Evolutionary conservation across 1,140 invertebrate genomes (phyloP).

Genomic region (Phortica variegata): DNA sequence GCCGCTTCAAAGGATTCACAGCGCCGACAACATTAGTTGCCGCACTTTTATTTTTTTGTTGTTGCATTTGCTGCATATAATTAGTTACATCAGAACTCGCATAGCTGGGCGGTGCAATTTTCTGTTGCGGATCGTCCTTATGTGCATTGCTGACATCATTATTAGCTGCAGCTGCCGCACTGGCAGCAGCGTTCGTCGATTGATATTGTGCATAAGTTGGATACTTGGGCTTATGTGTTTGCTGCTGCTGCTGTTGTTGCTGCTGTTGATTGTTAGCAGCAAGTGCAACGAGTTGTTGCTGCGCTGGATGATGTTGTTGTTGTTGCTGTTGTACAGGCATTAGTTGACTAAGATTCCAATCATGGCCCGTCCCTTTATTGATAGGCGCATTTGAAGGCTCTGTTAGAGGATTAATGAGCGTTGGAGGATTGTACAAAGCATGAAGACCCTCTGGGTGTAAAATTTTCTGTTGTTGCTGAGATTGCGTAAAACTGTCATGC

Average conservation of each 20-base stretch:
- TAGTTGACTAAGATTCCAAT: conserved; percentile 35
- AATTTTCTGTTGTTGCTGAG: conserved; percentile 20
- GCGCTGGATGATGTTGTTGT: conserved; percentile 17
- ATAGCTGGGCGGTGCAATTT: conserved; percentile 35
- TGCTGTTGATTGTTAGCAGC: conserved; percentile 17
- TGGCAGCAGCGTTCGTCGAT: conserved; percentile 45
- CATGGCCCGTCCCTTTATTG: conserved; percentile 24
- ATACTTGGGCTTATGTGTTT: conserved; percentile 36
- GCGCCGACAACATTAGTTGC: background rate
- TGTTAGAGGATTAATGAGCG: conserved; percentile 35
- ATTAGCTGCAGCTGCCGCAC: conserved; percentile 39
- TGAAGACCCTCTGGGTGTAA: conserved; percentile 28
- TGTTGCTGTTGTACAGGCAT: conserved; percentile 24
- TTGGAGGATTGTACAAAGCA: conserved; percentile 35
- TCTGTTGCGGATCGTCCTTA: conserved; percentile 22
- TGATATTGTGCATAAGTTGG: conserved; percentile 51
- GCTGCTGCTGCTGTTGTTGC: conserved; percentile 18
- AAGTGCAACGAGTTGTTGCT: conserved; percentile 18
- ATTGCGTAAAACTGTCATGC: conserved; percentile 28
- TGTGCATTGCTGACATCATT: conserved; percentile 22
- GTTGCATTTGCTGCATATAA: conserved; percentile 49
- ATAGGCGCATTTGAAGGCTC: conserved; percentile 9
- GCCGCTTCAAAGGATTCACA: conserved; percentile 38
- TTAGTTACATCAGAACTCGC: conserved; percentile 43
- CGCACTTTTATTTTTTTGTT: conserved; percentile 27